These are phyloP conservation scores for Pseudorectes ferrugineus DNA, from an alignment of 2,113 vertebrate species.

Conservation along the genomic window DNA sequence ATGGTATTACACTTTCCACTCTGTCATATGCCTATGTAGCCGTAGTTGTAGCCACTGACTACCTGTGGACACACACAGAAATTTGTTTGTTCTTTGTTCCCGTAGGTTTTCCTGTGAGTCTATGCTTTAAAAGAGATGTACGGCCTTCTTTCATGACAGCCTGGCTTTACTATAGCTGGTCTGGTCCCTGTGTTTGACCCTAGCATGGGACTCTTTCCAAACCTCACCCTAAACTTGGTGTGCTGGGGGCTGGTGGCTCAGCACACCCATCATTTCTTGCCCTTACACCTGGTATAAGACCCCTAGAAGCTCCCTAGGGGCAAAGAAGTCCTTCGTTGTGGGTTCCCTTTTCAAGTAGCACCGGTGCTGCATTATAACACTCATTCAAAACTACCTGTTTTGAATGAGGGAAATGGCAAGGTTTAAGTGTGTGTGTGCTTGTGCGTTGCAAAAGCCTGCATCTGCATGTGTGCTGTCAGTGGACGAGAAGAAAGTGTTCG, in stretches of 20 bases:
- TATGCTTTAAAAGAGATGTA: neutral
- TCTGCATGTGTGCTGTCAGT: neutral
- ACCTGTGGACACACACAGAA: neutral
- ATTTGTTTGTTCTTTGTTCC: neutral
- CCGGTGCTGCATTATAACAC: fast-evolving
- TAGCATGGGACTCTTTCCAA: neutral
- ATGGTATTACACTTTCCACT: neutral
- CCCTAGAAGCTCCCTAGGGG: neutral
- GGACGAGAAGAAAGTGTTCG: neutral
- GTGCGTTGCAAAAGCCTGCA: neutral
- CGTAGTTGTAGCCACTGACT: neutral
- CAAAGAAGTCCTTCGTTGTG: neutral
- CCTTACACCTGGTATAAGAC: neutral
- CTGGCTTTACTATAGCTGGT: neutral
- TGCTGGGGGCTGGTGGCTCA: neutral
- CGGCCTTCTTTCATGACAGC: neutral
- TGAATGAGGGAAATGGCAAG: neutral
- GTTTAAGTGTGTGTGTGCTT: neutral
- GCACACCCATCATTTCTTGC: neutral
- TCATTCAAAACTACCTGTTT: neutral
- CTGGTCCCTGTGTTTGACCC: neutral
- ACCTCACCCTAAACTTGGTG: neutral
- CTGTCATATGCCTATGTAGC: neutral
- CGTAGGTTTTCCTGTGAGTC: neutral
- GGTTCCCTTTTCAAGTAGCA: neutral